Evolutionary conservation across 2,113 vertebrate species (phyloP).

Genomic region (Ochotona princeps): DNA sequence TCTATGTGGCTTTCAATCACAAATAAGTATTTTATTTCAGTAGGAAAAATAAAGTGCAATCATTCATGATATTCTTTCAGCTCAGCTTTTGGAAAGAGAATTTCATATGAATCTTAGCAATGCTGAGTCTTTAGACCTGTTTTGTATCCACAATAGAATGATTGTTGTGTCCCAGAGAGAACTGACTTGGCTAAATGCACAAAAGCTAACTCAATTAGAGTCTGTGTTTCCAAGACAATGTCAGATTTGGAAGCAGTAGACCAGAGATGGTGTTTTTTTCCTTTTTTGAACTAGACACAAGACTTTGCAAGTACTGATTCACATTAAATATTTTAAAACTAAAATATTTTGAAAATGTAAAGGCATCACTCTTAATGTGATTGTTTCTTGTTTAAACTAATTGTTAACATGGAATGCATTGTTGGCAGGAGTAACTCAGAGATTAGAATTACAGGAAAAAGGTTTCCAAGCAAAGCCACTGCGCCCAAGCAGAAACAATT

Average conservation of each 20-base stretch:
- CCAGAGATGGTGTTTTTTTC: not conserved
- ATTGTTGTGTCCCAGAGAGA: not conserved
- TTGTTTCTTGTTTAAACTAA: conserved; percentile 32
- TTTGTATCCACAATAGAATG: conserved; percentile 13
- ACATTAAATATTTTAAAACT: not conserved
- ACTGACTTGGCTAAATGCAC: not conserved
- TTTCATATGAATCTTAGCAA: conserved; percentile 20
- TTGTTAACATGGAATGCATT: not conserved
- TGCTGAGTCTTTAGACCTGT: not conserved
- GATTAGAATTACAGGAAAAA: conserved; percentile 57
- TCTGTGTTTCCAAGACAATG: not conserved
- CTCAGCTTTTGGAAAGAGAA: conserved; percentile 29
- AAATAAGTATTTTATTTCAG: not conserved
- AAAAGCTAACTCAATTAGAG: not conserved
- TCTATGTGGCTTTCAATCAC: not conserved
- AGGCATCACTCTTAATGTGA: not conserved
- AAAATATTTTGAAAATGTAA: conserved; percentile 45
- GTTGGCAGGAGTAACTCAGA: conserved; percentile 15
- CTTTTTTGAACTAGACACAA: not conserved
- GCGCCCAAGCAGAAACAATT: conserved; percentile 48
- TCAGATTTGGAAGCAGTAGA: not conserved
- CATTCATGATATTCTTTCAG: not conserved
- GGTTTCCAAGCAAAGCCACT: conserved; percentile 47
- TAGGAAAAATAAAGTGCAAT: not conserved
- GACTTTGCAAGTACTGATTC: conserved; percentile 24